Evolutionary conservation across 1,140 invertebrate genomes (phyloP), one percentile per base, ranked within the genome.

Genomic region (Drosophila nigromelanica): DNA sequence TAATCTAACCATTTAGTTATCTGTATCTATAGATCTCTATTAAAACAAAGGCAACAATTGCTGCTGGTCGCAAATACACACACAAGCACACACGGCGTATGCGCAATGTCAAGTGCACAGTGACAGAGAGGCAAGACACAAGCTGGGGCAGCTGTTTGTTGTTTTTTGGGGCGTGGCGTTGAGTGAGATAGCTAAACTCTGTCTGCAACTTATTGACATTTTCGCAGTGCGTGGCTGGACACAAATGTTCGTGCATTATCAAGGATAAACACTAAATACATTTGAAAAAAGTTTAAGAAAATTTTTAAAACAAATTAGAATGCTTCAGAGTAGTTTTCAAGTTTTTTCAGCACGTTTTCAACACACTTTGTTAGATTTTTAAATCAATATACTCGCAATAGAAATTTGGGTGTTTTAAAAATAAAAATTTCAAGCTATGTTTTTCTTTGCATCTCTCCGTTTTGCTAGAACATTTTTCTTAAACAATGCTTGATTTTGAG

Each of bases 171-270:
- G 61, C 51, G 51, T 66, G 68, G 61, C 50, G 45, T 14, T 1
- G 63, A 78, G 74, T 35, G 71, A 75, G 82, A 86, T 74, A 72
- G 70, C 63, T 62, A 43, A 68, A 76, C 33, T 76, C 77, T 69
- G 83, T 77, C 83, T 87, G 83, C 83, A 87, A 83, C 79, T 77
- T 87, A 87, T 87, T 87, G 83, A 87, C 69, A 87, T 87, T 89
- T 89, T 80, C 21, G 3, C 35, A 37, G 5, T 12, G 12, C 56
- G 48, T 35, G 71, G 82, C 78, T 60, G 8, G 67, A 11, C 30
- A 58, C 12, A 42, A 14, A 64, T 61, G 14, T 78, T 82, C 11
- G 35, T 5, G 6, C 30, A 42, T 10, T 11, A 12, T 33, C 33
- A 27, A 10, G 48, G 3, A 40, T 24, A 24, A 24, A 3, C 1